Base-by-base conservation (phyloP, 2,888 invertebrate species). In the Malachius bipustulatus region DNA sequence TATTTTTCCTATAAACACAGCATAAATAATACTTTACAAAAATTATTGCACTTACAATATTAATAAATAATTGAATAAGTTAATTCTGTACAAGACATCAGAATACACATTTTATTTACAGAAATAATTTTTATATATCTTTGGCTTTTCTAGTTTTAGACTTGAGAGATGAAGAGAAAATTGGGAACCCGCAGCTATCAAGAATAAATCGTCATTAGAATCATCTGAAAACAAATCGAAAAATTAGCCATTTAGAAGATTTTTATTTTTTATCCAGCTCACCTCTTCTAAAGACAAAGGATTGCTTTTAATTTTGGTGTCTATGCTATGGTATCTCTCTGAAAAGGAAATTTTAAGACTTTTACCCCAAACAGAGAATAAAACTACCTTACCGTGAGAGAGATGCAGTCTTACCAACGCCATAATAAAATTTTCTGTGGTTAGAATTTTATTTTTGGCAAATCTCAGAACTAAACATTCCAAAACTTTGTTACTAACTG, bases 401-500 rank as follows among this genome's bases (percentile, higher is more conserved):
- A 75, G 59, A 58, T 76, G 73, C 15, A 76, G 59, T 46, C 74
- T 59, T 32, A 73, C 70, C 63, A 75, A 70, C 31, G 77, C 75
- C 68, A 75, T 69, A 26, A 77, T 61, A 58, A 72, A 77, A 40
- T 70, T 70, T 53, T 76, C 76, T 2, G 73, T 67, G 2, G 72
- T 66, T 28, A 77, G 59, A 31, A 65, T 51, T 35, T 66, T 63
- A 54, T 70, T 70, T 52, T 72, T 72, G 43, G 77, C 71, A 63
- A 73, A 79, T 43, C 79, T 63, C 46, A 77, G 62, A 43, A 79
- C 75, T 36, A 79, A 62, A 53, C 77, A 75, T 65, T 80, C 80
- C 45, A 81, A 67, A 34, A 82, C 82, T 65, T 81, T 82, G 63
- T 78, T 82, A 60, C 76, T 76, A 39, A 80, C 79, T 46, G 69